These are phyloP conservation scores for Ladona fulva DNA, from an alignment of 1,140 invertebrate genomes.

Conservation along the genomic window DNA sequence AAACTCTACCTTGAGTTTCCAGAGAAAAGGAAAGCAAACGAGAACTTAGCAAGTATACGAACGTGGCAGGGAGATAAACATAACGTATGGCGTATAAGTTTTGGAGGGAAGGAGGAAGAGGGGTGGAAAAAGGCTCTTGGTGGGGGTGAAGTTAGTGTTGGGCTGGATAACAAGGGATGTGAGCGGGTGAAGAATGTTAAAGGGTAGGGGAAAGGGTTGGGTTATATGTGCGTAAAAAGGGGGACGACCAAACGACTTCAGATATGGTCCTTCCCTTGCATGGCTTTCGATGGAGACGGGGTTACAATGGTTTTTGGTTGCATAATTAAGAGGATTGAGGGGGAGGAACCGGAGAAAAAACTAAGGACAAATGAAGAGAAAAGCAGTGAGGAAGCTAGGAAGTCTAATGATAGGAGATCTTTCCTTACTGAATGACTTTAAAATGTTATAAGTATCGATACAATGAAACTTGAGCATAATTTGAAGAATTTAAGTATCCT, in stretches of 20 bases:
- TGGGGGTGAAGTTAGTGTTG: too few relatives aligned
- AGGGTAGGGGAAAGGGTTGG: neutral
- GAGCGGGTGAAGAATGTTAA: neutral
- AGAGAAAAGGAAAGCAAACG: too few relatives aligned
- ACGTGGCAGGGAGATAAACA: too few relatives aligned
- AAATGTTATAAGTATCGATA: too few relatives aligned
- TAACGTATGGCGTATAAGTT: too few relatives aligned
- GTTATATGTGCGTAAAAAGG: neutral
- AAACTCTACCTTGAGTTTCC: too few relatives aligned
- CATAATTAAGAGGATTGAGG: neutral
- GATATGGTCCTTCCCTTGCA: neutral
- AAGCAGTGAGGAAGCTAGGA: neutral
- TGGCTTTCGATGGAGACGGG: neutral
- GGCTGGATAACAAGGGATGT: neutral
- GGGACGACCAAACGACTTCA: neutral
- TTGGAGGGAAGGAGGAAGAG: neutral
- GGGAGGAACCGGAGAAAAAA: neutral
- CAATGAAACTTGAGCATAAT: too few relatives aligned
- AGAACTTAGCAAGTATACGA: too few relatives aligned
- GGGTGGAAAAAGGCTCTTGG: neutral
- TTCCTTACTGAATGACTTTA: too few relatives aligned
- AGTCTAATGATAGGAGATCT: neutral
- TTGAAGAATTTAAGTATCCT: too few relatives aligned
- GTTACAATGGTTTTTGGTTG: neutral
- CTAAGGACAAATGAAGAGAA: neutral